Conservation (phyloP, 2,797 vertebrate species). For the Microctenopoma steveboyesi region DNA sequence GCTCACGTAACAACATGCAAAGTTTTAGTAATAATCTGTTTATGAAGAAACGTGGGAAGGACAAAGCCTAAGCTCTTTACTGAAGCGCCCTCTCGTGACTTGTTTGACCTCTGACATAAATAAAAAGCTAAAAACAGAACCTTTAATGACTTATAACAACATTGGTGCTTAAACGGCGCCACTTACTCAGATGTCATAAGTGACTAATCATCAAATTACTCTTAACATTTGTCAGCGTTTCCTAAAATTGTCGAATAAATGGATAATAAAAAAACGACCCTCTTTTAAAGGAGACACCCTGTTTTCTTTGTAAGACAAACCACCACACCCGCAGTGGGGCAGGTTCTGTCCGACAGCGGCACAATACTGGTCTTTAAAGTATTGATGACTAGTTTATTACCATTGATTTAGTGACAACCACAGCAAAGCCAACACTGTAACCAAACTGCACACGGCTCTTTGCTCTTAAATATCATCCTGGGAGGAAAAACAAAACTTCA, state of each 20-base stretch:
- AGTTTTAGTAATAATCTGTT: background rate
- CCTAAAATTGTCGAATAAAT: background rate
- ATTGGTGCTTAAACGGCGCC: background rate
- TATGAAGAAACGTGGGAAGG: background rate
- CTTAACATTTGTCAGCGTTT: background rate
- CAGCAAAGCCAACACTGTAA: background rate
- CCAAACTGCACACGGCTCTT: background rate
- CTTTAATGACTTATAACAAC: background rate
- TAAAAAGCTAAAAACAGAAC: background rate
- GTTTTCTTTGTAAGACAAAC: background rate
- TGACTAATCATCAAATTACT: too few species aligned
- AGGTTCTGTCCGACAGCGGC: background rate
- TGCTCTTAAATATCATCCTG: constrained; percentile 1
- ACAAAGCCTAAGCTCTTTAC: background rate
- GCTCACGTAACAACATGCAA: background rate
- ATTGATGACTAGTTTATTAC: background rate
- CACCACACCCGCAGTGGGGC: background rate
- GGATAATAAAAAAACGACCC: background rate
- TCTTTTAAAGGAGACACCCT: background rate
- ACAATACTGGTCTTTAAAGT: background rate
- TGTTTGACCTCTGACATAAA: background rate
- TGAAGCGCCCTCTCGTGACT: background rate
- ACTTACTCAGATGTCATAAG: too few species aligned
- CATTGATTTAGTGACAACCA: background rate
- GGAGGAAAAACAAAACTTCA: background rate